These are phyloP conservation scores for Alethe diademata DNA, from an alignment of 2,113 vertebrate species.

Conservation along the genomic window DNA sequence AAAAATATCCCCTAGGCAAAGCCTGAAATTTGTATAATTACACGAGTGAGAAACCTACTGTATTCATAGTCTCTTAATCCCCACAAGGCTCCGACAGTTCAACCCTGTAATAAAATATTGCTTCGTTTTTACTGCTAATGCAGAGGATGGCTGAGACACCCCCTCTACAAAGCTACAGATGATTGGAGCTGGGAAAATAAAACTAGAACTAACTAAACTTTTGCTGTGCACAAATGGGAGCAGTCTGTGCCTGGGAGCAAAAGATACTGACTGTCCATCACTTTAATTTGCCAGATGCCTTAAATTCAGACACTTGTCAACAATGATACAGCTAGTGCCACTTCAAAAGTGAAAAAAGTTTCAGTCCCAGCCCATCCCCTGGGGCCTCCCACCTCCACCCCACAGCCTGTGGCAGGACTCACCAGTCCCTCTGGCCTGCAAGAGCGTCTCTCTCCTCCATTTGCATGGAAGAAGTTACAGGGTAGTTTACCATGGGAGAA, in stretches of 20 bases:
- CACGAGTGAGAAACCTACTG: neutral
- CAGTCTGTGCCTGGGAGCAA: neutral
- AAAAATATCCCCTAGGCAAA: conserved; percentile 8
- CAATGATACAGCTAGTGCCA: neutral
- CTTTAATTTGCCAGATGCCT: neutral
- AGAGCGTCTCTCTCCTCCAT: neutral
- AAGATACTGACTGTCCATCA: neutral
- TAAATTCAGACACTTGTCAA: neutral
- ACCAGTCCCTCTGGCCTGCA: neutral
- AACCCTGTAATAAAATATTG: conserved; percentile 15
- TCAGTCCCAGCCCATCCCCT: conserved; percentile 6
- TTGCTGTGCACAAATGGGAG: neutral
- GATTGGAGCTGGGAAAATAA: neutral
- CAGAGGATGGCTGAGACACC: neutral
- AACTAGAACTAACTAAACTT: neutral
- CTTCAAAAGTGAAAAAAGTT: conserved; percentile 15
- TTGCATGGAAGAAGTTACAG: conserved; percentile 25
- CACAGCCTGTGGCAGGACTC: neutral
- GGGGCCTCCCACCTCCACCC: conserved; percentile 20
- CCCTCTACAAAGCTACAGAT: neutral
- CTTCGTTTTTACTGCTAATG: neutral
- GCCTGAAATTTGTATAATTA: conserved; percentile 31
- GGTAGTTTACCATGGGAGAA: neutral
- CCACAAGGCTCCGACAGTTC: neutral
- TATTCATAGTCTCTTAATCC: neutral